Percentiles rank a stretch among this genome's conserved stretches.
Evolutionary conservation across 2,797 vertebrate species (phyloP).

Genomic region (Alcedo quadribrachys): DNA sequence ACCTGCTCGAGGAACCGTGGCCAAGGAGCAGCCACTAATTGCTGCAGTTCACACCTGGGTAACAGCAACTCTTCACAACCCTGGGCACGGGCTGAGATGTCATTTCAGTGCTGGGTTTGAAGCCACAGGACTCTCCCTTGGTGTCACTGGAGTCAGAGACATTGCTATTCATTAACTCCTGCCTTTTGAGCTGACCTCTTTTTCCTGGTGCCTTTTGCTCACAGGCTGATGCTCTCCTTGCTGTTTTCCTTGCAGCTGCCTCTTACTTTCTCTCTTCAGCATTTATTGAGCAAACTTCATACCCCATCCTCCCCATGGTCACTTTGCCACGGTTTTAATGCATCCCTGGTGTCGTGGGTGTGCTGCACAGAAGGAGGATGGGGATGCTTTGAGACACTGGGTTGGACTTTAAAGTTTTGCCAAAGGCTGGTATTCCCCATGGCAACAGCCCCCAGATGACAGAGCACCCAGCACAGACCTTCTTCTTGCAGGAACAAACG

Average conservation of each 20-base stretch:
- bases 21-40: background rate
- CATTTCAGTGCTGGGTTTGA: background rate
- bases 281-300: background rate
- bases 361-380: background rate
- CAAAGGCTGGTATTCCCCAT: background rate
- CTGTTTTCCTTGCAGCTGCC: background rate
- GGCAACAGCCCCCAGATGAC: background rate
- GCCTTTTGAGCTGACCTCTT: background rate
- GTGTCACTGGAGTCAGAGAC: background rate
- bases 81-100: background rate
- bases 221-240: fast-evolving
- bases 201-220: background rate
- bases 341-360: background rate
- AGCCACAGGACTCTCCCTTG: background rate
- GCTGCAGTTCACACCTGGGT: background rate
- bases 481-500: background rate
- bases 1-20: fast-evolving
- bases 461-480: background rate
- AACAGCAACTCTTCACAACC: background rate
- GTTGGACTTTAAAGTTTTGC: background rate
- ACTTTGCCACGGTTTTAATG: background rate
- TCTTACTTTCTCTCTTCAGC: background rate
- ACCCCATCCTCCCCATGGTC: background rate
- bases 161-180: background rate
- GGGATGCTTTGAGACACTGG: background rate